A percentile compares a stretch with the other conserved stretches of the same genome.
phyloP scores from a whole-genome alignment of 2,797 vertebrate species.

The Falco biarmicus region DNA sequence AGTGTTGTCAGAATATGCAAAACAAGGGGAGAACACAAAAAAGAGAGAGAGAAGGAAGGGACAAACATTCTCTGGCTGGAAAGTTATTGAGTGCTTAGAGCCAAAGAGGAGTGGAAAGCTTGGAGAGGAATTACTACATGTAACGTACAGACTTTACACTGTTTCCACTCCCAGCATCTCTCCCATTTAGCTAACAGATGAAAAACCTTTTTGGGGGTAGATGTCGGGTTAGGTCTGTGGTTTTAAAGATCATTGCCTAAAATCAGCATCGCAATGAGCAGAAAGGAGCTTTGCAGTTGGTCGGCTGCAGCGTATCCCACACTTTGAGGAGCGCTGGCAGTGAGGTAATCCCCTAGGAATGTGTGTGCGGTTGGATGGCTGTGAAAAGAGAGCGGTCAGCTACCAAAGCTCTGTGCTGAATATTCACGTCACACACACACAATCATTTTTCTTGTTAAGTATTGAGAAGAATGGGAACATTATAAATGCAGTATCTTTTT shows the following conservation, averaged over 20 bases:
- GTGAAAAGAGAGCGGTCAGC: conserved; percentile 77
- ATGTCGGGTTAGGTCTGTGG: background rate
- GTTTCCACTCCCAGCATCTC: background rate
- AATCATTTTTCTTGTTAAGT: conserved; percentile 71
- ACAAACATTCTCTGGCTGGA: conserved; percentile 56
- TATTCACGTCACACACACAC: conserved; percentile 65
- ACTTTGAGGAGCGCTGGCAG: conserved; percentile 45
- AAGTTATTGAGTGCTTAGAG: conserved; percentile 46
- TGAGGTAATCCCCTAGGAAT: conserved; percentile 81
- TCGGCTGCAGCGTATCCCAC: conserved; percentile 6
- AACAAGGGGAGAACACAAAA: conserved; percentile 45
- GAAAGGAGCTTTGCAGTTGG: conserved; percentile 42
- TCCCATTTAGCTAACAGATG: background rate
- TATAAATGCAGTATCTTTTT: conserved; percentile 63
- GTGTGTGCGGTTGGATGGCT: conserved; percentile 74
- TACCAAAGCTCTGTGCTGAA: conserved; percentile 68
- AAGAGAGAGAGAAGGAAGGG: conserved; percentile 26
- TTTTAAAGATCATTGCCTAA: conserved; percentile 52
- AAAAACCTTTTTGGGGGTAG: background rate
- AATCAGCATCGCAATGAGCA: background rate
- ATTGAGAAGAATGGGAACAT: conserved; percentile 68
- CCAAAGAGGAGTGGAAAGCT: conserved; percentile 38
- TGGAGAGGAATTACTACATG: background rate
- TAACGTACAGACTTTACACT: background rate
- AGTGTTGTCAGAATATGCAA: conserved; percentile 62